A percentile compares a stretch with the other conserved stretches of the same genome.
Evolutionary conservation across 2,113 vertebrate genomes (phyloP).

Genomic region (Elgaria multicarinata): DNA sequence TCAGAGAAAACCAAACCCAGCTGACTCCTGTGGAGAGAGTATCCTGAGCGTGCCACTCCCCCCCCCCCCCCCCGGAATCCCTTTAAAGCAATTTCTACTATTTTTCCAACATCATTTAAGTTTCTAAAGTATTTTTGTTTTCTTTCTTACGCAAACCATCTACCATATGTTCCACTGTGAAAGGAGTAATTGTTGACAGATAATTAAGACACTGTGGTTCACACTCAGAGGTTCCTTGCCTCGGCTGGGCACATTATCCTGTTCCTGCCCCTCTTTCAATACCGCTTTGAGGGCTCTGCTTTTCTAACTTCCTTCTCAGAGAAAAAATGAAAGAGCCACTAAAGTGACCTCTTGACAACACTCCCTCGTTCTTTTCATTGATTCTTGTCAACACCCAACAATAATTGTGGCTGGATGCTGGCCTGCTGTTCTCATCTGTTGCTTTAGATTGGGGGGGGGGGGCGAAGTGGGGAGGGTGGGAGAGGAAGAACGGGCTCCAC

Average conservation of each 20-base stretch:
- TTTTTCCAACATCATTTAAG: slow-evolving; percentile 35
- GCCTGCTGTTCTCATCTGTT: slow-evolving; percentile 33
- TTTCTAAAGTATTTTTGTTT: slow-evolving; percentile 53
- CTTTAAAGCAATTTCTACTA: slow-evolving; percentile 67
- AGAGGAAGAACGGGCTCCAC: background rate
- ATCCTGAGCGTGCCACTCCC: background rate
- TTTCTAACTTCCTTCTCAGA: slow-evolving; percentile 76
- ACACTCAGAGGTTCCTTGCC: slow-evolving; percentile 72
- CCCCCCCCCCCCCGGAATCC: slow-evolving; percentile 22
- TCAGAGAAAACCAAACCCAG: slow-evolving; percentile 31
- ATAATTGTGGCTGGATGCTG: slow-evolving; percentile 62
- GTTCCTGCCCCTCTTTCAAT: slow-evolving; percentile 75
- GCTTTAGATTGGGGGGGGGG: background rate
- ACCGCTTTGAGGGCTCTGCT: slow-evolving; percentile 75
- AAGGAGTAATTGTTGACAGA: slow-evolving; percentile 77
- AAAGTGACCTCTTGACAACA: slow-evolving; percentile 75
- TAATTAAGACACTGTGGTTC: slow-evolving; percentile 75
- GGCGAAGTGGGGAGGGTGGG: too few species aligned
- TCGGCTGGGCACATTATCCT: slow-evolving; percentile 67
- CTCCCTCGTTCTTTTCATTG: slow-evolving; percentile 71
- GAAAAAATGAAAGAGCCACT: slow-evolving; percentile 64
- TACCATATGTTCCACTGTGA: slow-evolving; percentile 79
- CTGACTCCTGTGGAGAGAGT: background rate
- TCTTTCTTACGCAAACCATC: slow-evolving; percentile 74
- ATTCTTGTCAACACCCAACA: slow-evolving; percentile 62